Conservation (phyloP, 2,113 vertebrate species). For the Microcebus griseorufus region DNA sequence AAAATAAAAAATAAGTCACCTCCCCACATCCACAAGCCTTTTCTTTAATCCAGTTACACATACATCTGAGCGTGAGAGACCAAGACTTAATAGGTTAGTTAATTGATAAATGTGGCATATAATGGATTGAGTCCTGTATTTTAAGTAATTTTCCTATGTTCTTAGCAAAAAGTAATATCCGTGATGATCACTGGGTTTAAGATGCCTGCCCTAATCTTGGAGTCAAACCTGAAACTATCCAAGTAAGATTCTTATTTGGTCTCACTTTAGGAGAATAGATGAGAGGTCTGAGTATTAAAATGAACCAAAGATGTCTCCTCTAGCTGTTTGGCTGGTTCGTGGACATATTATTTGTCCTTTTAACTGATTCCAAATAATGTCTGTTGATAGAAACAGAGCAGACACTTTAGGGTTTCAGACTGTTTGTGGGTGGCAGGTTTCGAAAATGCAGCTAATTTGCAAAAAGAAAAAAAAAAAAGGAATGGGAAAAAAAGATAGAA, state of each 20-base stretch:
- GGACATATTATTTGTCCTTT: conserved; percentile 40
- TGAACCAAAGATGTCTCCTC: neutral
- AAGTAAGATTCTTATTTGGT: conserved; percentile 8
- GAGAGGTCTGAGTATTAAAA: neutral
- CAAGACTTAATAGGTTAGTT: neutral
- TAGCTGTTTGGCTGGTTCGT: neutral
- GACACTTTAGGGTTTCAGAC: conserved; percentile 19
- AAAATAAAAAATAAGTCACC: neutral
- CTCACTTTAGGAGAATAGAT: neutral
- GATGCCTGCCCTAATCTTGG: neutral
- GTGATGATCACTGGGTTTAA: neutral
- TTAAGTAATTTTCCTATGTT: neutral
- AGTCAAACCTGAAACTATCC: neutral
- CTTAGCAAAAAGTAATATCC: neutral
- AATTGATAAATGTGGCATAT: neutral
- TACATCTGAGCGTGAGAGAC: neutral
- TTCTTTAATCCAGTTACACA: conserved; percentile 10
- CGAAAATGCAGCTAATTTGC: conserved; percentile 58
- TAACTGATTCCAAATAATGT: conserved; percentile 52
- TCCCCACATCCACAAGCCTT: neutral
- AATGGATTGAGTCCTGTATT: neutral
- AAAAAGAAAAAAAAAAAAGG: neutral
- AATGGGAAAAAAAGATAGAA: neutral
- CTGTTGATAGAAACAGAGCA: conserved; percentile 54
- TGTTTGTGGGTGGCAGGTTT: conserved; percentile 45